Evolutionary conservation across 1,140 invertebrate species (phyloP).

Genomic region (honey bee (Apis mellifera)): Amel_HAv3.1 CM009940.2:2015001-2015500

Average conservation of each 20-base stretch:
- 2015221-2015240: constrained; percentile 40
- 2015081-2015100: too few relatives aligned
- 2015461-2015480: background rate
- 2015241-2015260: constrained; percentile 41
- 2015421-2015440: constrained; percentile 37
- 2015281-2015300: constrained; percentile 50
- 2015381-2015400: background rate
- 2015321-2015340: background rate
- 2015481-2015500: background rate
- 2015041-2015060: constrained; percentile 9
- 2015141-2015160: constrained; percentile 47
- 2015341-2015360: background rate
- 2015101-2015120: background rate
- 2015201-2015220: constrained; percentile 25
- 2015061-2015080: background rate
- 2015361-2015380: background rate
- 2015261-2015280: constrained; percentile 26
- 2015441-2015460: background rate
- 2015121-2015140: constrained; percentile 9
- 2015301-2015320: constrained; percentile 45
- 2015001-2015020: background rate
- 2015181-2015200: constrained; percentile 31
- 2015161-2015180: constrained; percentile 45
- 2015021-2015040: constrained; percentile 9
- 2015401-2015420: constrained; percentile 21